These are phyloP conservation scores for Drosophila kepulauana DNA, from an alignment of 1,140 invertebrate species.

Conservation along the genomic window DNA sequence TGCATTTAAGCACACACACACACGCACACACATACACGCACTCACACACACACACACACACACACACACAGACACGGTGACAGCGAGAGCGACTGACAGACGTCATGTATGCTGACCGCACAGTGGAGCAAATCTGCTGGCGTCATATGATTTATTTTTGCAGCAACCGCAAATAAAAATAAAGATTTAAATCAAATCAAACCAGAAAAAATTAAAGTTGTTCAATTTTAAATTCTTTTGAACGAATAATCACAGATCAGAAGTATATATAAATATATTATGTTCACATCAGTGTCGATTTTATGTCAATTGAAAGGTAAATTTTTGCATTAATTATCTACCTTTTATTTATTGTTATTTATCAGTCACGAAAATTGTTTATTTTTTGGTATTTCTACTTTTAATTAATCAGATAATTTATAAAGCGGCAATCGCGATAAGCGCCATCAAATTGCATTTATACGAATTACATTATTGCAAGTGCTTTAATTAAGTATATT, in stretches of 20 bases:
- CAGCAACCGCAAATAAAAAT: no score
- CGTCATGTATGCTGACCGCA: conserved; percentile 60
- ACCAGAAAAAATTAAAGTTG: no score
- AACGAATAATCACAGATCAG: no score
- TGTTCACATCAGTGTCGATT: no score
- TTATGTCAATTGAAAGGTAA: no score
- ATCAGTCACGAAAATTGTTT: no score
- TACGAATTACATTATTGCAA: conserved; percentile 21
- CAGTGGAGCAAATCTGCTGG: conserved; percentile 54
- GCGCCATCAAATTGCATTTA: conserved; percentile 12
- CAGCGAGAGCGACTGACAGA: conserved; percentile 61
- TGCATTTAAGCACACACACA: conserved; percentile 74
- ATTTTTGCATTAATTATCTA: not conserved
- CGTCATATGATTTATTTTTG: not conserved
- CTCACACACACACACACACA: conserved; percentile 5
- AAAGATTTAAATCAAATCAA: not conserved
- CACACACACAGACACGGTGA: conserved; percentile 6
- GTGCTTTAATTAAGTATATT: conserved; percentile 19
- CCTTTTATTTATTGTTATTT: not conserved
- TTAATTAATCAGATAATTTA: conserved; percentile 5
- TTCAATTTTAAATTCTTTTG: no score
- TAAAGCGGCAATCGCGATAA: conserved; percentile 15
- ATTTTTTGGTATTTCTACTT: not conserved
- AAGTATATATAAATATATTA: no score
- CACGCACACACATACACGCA: conserved; percentile 44